phyloP scores from a whole-genome alignment of 2,888 invertebrate species.

The Campopleginae sp. region DNA sequence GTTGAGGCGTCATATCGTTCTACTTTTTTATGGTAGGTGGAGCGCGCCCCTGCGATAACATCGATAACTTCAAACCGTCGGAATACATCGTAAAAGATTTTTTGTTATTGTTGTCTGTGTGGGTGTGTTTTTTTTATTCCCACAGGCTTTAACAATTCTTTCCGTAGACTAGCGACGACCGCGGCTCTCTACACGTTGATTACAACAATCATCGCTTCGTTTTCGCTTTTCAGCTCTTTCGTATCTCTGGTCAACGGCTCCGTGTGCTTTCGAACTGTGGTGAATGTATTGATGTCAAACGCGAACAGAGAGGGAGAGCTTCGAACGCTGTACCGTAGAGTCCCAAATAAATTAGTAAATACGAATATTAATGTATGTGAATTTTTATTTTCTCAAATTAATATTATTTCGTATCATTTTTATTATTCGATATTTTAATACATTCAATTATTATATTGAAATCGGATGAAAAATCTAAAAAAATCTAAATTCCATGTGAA shows the following conservation, averaged over 20 bases:
- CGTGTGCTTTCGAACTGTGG: background rate
- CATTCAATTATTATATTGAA: background rate
- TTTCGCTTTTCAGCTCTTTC: slow-evolving; percentile 29
- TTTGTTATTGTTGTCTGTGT: slow-evolving; percentile 24
- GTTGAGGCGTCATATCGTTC: slow-evolving; percentile 44
- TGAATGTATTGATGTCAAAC: background rate
- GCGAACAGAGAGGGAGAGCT: background rate
- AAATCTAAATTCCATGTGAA: too few species aligned
- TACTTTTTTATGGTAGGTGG: slow-evolving; percentile 26
- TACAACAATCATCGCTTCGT: slow-evolving; percentile 54
- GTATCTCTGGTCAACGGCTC: slow-evolving; percentile 7
- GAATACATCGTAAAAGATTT: slow-evolving; percentile 39
- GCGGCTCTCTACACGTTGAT: slow-evolving; percentile 42
- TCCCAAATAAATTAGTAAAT: background rate
- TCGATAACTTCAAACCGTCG: slow-evolving; percentile 53
- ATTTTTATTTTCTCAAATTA: background rate
- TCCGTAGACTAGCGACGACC: slow-evolving; percentile 24
- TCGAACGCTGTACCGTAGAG: slow-evolving; percentile 11
- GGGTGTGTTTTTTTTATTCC: background rate
- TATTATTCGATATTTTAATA: background rate
- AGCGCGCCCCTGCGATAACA: slow-evolving; percentile 31
- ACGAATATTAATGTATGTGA: background rate
- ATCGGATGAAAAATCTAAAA: too few species aligned
- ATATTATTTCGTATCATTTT: background rate
- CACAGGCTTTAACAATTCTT: slow-evolving; percentile 48